These are phyloP conservation scores for Drosophila arawakana DNA, from an alignment of 1,140 invertebrate genomes.

Conservation along the genomic window DNA sequence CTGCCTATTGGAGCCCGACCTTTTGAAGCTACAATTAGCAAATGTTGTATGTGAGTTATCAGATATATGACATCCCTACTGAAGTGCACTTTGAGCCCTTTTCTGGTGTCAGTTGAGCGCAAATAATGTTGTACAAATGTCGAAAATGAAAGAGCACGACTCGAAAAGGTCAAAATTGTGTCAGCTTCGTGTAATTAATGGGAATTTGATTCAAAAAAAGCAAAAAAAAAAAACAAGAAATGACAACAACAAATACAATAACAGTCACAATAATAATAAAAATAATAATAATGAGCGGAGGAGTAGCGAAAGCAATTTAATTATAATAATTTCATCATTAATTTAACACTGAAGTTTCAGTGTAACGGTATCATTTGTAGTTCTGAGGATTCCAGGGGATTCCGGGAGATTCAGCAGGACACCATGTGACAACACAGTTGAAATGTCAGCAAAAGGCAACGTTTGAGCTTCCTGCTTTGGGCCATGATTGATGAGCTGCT, in stretches of 20 bases:
- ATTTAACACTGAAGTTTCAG: conserved; percentile 21
- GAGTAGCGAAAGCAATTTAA: conserved; percentile 36
- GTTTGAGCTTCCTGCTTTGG: conserved; percentile 4
- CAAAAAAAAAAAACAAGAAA: conserved; percentile 2
- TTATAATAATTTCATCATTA: conserved; percentile 60
- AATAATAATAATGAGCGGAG: neutral
- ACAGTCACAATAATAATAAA: conserved; percentile 10
- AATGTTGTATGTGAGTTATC: neutral
- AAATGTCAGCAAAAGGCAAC: conserved; percentile 37
- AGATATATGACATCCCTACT: neutral
- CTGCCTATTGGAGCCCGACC: neutral
- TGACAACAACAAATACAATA: conserved; percentile 1
- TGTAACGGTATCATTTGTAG: neutral
- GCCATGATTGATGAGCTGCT: conserved; percentile 45
- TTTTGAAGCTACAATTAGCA: neutral
- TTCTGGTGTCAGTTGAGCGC: neutral
- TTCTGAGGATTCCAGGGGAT: neutral
- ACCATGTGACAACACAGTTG: conserved; percentile 40
- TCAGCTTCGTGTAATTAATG: conserved; percentile 65
- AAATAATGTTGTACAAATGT: conserved; percentile 51
- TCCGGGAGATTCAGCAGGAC: conserved; percentile 2
- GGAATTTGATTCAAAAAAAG: conserved; percentile 58
- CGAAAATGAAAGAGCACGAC: conserved; percentile 22
- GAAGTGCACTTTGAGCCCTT: neutral
- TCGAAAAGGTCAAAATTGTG: conserved; percentile 23